Evolutionary conservation across 2,113 vertebrate species (phyloP), one percentile per base, ranked within the genome.

Genomic region (Zosterops pallidus): DNA sequence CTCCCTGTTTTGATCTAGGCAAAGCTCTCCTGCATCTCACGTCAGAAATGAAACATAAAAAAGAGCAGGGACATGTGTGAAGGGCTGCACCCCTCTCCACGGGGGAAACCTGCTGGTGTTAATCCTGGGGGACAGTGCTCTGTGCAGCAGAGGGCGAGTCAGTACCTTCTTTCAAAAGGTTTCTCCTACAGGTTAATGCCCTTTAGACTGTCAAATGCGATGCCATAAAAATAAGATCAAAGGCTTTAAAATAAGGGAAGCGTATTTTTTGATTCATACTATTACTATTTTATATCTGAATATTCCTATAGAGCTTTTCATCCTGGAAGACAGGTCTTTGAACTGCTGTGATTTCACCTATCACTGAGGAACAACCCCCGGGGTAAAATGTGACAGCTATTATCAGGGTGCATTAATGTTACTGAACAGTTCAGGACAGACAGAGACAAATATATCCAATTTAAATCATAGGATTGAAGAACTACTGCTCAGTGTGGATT

Each of bases 251-350:
- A 82, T 83, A 93, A 93, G 42, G 57, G 90, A 93, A 93, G 80
- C n/a, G 6, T 82, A 79, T 86, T 96, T 96, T 95, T 94, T 97
- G 92, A 92, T 94, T 96, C 88, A 64, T 41, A 93, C 92, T 96
- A 97, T 94, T 96, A 96, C 93, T 96, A 94, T 96, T 96, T 97
- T 94, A 96, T 95, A 95, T 92, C 89, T 94, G 92, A 95, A 95
- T 97, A 96, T 96, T 95, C 88, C 80, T 92, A 93, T 60, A 68
- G 83, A 90, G 90, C 86, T 90, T 96, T 95, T 96, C 86, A 94
- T 96, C 86, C 90, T 89, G 69, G 89, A 96, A 92, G 93, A 96
- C 86, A 83, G 88, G 76, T 37, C 94, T 97, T 94, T 96, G 93
- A 96, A 96, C 92, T 96, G 92, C 92, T 95, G 46, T 89, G 92